Base-by-base conservation (phyloP, 2,888 invertebrate species). In the Apodemia hepburni region DNA sequence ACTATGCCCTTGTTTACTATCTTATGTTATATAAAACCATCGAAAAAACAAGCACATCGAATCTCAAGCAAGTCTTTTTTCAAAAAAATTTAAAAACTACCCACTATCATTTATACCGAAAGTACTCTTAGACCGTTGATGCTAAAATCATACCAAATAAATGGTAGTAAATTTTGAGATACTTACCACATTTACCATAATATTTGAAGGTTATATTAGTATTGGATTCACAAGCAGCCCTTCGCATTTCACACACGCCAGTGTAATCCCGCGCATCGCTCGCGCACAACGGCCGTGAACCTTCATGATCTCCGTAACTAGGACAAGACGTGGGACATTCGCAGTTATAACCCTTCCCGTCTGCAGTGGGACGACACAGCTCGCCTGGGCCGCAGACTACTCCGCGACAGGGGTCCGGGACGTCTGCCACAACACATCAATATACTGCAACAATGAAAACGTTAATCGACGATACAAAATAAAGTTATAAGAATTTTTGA, bases 161-260 rank as follows among this genome's bases (percentile, higher is more conserved):
- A 33, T 38, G 9, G 59, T 17, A 9, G 1, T 18, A 18, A 58
- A n/a, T 45, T 12, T 47, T 22, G 22, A 38, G 12, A 38, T 64
- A 84, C 95, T 94, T 82, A 98, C 98, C 97, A 86, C 98, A 98
- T 87, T 96, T 95, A 65, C 98, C 98, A 70, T 93, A 93, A 77
- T 96, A 97, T 74, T 96, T 96, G 73, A 97, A 94, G 60, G 95
- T 95, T 74, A 98, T 95, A 80, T 96, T 96, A 68, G 93, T 92
- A 69, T 94, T 94, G 63, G 93, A 92, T 64, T 93, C 93, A 86
- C 98, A 98, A 12, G 97, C 95, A 60, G 95, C 94, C 69, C 94
- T 93, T 74, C 96, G 94, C 87, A 98, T 93, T 80, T 97, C 95
- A 90, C 98, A 98, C 72, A 96, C 95, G 78, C 96, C 97, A 64